Conservation (phyloP, 2,113 vertebrate species). For the Hucho hucho region DNA sequence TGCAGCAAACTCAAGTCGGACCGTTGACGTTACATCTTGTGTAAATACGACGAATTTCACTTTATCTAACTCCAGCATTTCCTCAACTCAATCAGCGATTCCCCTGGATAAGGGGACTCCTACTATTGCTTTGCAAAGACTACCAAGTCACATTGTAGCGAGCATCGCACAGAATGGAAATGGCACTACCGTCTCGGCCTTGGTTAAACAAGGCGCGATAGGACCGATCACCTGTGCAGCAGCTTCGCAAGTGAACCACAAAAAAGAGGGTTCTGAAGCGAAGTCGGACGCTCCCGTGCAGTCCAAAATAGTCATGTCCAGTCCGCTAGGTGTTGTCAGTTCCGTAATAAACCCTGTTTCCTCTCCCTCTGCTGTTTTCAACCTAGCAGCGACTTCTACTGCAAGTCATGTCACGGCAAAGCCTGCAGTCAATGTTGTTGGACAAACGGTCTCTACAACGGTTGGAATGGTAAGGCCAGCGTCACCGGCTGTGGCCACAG, state of each 20-base stretch:
- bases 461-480: conserved; percentile 63
- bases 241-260: conserved; percentile 59
- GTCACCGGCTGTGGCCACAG: conserved; percentile 47
- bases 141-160: conserved; percentile 75
- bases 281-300: conserved; percentile 56
- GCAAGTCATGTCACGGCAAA: conserved; percentile 52
- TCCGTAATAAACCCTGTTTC: conserved; percentile 40
- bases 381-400: conserved; percentile 41
- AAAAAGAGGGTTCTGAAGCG: conserved; percentile 48
- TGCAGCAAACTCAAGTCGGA: conserved; percentile 40
- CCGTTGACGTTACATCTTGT: conserved; percentile 42
- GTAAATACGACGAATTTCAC: conserved; percentile 70
- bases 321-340: conserved; percentile 48
- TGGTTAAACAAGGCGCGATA: conserved; percentile 64
- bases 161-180: conserved; percentile 78
- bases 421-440: conserved; percentile 50
- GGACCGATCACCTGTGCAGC: conserved; percentile 44
- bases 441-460: conserved; percentile 54
- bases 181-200: conserved; percentile 68
- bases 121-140: conserved; percentile 74
- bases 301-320: conserved; percentile 68
- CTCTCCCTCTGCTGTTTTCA: conserved; percentile 28
- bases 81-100: conserved; percentile 61
- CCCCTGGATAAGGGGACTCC: conserved; percentile 73
- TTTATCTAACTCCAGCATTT: conserved; percentile 54